Evolutionary conservation across 2,797 vertebrate species (phyloP).

Genomic region (Macroramphosus scolopax): DNA sequence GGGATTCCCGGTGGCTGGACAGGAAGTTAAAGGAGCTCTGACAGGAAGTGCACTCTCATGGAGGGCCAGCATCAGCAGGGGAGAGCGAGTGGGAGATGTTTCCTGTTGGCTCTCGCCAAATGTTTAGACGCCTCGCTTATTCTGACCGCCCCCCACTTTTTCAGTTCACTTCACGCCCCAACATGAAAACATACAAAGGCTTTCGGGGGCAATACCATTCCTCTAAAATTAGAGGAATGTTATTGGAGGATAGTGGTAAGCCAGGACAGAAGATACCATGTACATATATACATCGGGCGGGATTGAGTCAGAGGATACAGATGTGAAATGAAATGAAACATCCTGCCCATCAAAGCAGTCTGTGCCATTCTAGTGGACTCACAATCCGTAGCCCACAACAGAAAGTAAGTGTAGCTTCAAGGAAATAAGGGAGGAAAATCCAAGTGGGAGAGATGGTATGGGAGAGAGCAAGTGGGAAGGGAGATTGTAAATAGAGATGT

Average conservation of each 20-base stretch:
- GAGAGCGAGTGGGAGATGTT: constrained; percentile 61
- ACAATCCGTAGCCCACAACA: constrained; percentile 56
- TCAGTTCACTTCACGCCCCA: constrained; percentile 35
- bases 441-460: constrained; percentile 33
- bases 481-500: constrained; percentile 63
- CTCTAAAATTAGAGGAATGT: constrained; percentile 30
- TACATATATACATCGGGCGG: constrained; percentile 38
- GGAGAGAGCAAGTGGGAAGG: constrained; percentile 45
- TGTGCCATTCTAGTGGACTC: constrained; percentile 66
- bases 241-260: constrained; percentile 47
- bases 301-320: constrained; percentile 72
- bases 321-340: constrained; percentile 69
- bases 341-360: constrained; percentile 74
- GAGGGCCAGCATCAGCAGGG: constrained; percentile 55
- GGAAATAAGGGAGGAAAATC: constrained; percentile 46
- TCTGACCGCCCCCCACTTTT: constrained; percentile 10
- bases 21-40: constrained; percentile 75
- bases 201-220: constrained; percentile 10
- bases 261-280: too few species aligned
- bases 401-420: constrained; percentile 46
- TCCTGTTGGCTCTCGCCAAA: constrained; percentile 67
- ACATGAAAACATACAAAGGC: constrained; percentile 11
- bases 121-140: constrained; percentile 42
- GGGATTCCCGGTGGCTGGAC: constrained; percentile 75
- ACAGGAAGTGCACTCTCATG: constrained; percentile 76